Conservation (phyloP, 64 coral and sea anemone genomes). For the Montipora capricornis region DNA sequence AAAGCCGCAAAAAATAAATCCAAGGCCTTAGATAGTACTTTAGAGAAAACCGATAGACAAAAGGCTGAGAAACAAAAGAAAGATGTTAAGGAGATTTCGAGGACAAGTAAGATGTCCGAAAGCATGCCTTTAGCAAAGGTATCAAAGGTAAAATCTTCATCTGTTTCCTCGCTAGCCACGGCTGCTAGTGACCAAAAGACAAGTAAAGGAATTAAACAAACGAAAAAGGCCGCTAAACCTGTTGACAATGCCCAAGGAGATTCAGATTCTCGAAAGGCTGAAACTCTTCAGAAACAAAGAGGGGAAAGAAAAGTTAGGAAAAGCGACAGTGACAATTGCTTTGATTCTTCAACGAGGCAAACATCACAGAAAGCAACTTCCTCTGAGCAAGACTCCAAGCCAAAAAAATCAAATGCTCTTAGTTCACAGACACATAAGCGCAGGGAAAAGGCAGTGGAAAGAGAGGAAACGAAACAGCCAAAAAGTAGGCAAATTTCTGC, state of each 20-base stretch:
- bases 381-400: background rate
- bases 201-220: conserved; percentile 10
- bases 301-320: background rate
- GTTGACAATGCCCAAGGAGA: background rate
- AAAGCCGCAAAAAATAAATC: conserved; percentile 1
- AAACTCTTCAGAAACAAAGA: background rate
- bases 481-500: conserved; percentile 15
- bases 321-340: conserved; percentile 14
- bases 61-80: conserved; percentile 23
- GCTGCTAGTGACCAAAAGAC: background rate
- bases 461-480: background rate
- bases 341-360: conserved; percentile 20
- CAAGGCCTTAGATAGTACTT: background rate
- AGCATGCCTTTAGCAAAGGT: background rate
- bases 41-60: background rate
- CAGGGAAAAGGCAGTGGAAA: background rate
- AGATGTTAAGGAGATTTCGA: conserved; percentile 6
- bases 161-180: background rate
- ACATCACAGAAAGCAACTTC: background rate
- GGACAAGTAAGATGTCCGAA: background rate
- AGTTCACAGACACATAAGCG: background rate
- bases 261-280: background rate
- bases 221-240: background rate
- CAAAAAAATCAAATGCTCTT: background rate
- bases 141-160: conserved; percentile 26